Percentiles rank a stretch among this genome's conserved stretches.
phyloP scores from a whole-genome alignment of 2,888 invertebrate genomes.

The Heterodera filipjevi region DNA sequence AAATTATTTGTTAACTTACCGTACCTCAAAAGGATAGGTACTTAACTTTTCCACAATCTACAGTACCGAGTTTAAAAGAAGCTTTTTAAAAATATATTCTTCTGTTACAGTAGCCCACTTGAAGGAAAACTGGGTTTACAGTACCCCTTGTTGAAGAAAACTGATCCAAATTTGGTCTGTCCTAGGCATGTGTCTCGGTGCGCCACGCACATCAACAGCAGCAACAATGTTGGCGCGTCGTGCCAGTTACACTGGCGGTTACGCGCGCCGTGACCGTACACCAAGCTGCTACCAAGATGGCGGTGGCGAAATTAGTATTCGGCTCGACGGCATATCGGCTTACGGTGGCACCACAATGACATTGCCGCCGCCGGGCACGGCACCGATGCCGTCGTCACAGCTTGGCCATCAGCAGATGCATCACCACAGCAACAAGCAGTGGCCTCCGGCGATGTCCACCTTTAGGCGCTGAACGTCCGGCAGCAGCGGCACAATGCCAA shows the following conservation, averaged over 20 bases:
- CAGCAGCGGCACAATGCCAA: background rate
- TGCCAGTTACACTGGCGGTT: background rate
- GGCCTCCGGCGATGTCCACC: conserved; percentile 13
- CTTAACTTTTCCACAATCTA: too few species aligned
- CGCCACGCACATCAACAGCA: background rate
- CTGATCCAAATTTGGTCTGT: too few species aligned
- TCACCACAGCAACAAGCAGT: background rate
- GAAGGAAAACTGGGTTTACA: too few species aligned
- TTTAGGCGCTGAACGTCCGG: background rate
- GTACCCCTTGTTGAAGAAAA: too few species aligned
- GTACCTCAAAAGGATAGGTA: too few species aligned
- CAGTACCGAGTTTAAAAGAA: too few species aligned
- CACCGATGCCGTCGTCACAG: background rate
- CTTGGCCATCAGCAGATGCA: background rate
- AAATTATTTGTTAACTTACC: too few species aligned
- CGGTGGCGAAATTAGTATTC: conserved; percentile 24
- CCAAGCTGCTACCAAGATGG: background rate
- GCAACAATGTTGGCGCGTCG: background rate
- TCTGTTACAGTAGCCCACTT: too few species aligned
- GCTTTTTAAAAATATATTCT: too few species aligned
- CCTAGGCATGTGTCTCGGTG: background rate
- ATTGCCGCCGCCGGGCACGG: background rate
- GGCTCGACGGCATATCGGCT: conserved; percentile 15
- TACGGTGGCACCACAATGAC: background rate
- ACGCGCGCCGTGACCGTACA: too few species aligned